Evolutionary conservation across 2,888 invertebrate genomes (phyloP).

Genomic region (Panorpa germanica): DNA sequence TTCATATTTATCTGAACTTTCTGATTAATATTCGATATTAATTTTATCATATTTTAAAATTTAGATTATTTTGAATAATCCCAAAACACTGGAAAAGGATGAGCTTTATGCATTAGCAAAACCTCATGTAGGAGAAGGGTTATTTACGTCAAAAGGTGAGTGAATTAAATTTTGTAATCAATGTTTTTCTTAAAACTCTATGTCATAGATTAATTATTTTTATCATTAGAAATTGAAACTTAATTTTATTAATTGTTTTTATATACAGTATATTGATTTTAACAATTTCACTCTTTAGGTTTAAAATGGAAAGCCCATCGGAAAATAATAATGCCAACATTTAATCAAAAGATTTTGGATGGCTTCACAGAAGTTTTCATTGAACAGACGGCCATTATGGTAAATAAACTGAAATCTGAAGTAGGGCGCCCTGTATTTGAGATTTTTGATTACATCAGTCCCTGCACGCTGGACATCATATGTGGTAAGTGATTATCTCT

Average conservation of each 20-base stretch:
- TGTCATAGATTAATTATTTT: too few species aligned
- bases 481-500: conserved; percentile 31
- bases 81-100: too few species aligned
- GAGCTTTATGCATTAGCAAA: conserved; percentile 24
- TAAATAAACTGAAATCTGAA: conserved; percentile 23
- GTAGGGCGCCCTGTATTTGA: conserved; percentile 26
- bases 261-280: background rate
- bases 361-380: conserved; percentile 39
- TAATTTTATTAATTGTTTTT: too few species aligned
- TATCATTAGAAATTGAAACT: too few species aligned
- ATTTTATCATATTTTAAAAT: too few species aligned
- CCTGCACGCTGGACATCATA: conserved; percentile 39
- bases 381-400: conserved; percentile 31
- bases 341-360: conserved; percentile 39
- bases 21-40: too few species aligned
- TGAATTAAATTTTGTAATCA: background rate
- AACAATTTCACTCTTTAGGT: conserved; percentile 20
- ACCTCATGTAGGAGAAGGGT: conserved; percentile 25
- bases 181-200: too few species aligned
- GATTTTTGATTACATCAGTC: conserved; percentile 30
- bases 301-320: conserved; percentile 37
- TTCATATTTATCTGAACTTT: too few species aligned
- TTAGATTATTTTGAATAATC: too few species aligned
- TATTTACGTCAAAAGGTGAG: conserved; percentile 26
- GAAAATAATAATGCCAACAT: conserved; percentile 37